Percentiles rank a stretch among this genome's conserved stretches.
Conservation (phyloP, 2,888 invertebrate genomes). For the Temnothorax rugatulus region DNA sequence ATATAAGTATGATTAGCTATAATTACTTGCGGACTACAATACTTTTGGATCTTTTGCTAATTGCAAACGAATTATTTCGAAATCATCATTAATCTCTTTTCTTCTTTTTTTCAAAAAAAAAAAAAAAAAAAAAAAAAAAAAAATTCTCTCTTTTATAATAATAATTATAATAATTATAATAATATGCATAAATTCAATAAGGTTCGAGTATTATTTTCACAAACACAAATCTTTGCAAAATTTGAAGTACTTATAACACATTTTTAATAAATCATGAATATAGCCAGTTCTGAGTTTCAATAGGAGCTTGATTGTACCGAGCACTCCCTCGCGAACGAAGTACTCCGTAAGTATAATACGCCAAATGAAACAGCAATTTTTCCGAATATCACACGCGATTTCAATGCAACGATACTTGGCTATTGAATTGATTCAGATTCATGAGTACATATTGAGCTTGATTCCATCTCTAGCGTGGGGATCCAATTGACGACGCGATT, state of each 20-base stretch:
- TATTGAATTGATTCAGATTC: conserved; percentile 51
- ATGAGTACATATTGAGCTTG: conserved; percentile 50
- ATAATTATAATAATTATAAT: background rate
- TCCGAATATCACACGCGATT: conserved; percentile 36
- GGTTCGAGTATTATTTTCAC: background rate
- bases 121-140: background rate
- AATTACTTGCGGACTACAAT: background rate
- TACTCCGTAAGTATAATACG: conserved; percentile 34
- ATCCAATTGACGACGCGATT: conserved; percentile 49
- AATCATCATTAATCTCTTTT: background rate
- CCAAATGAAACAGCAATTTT: conserved; percentile 39
- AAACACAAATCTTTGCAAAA: background rate
- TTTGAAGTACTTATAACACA: background rate
- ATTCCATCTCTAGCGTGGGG: conserved; percentile 35
- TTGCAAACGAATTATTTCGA: background rate
- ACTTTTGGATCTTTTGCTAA: background rate
- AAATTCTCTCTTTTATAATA: background rate
- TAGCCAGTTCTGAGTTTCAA: conserved; percentile 17
- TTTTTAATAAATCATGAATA: background rate
- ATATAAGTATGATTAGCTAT: too few species aligned
- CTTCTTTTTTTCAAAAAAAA: background rate
- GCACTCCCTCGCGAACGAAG: conserved; percentile 15
- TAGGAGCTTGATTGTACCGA: conserved; percentile 37
- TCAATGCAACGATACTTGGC: conserved; percentile 23
- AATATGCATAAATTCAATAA: background rate